Evolutionary conservation across 2,797 vertebrate genomes (phyloP).

Genomic region (Periophthalmus magnuspinnatus): DNA sequence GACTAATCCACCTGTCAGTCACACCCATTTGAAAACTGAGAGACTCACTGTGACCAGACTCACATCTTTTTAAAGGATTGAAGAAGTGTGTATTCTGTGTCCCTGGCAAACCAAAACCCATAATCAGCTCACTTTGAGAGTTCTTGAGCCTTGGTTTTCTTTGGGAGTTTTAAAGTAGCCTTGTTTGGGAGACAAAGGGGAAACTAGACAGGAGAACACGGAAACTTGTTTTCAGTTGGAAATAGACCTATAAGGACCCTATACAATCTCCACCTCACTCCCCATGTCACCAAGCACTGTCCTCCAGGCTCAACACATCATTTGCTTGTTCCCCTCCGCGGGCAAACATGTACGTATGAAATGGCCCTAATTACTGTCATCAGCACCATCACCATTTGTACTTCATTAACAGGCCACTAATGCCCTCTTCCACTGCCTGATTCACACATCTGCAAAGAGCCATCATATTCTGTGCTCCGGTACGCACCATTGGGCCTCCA

Average conservation of each 20-base stretch:
- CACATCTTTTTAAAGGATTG: too few species aligned
- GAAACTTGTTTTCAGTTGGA: too few species aligned
- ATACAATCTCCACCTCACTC: constrained; percentile 8
- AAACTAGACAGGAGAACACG: not conserved
- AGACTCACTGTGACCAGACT: too few species aligned
- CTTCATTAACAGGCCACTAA: constrained; percentile 54
- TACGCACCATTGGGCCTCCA: constrained; percentile 22
- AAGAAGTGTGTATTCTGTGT: too few species aligned
- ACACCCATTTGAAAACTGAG: too few species aligned
- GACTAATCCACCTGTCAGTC: too few species aligned
- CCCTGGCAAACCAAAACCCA: too few species aligned
- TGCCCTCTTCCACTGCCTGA: constrained; percentile 43
- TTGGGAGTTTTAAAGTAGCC: too few species aligned
- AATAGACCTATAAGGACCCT: too few species aligned
- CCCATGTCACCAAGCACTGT: constrained; percentile 35
- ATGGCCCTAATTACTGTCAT: constrained; percentile 54
- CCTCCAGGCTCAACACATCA: constrained; percentile 34
- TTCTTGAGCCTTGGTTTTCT: too few species aligned
- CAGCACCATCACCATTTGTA: constrained; percentile 46
- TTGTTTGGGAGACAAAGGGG: too few species aligned
- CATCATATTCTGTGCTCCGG: constrained; percentile 19
- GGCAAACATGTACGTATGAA: constrained; percentile 45
- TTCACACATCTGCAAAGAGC: constrained; percentile 33
- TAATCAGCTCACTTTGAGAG: too few species aligned
- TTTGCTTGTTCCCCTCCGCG: constrained; percentile 39